Evolutionary conservation across 1,140 invertebrate species (phyloP), one percentile per base, ranked within the genome.

Genomic region (Leptestheria dahalacensis): DNA sequence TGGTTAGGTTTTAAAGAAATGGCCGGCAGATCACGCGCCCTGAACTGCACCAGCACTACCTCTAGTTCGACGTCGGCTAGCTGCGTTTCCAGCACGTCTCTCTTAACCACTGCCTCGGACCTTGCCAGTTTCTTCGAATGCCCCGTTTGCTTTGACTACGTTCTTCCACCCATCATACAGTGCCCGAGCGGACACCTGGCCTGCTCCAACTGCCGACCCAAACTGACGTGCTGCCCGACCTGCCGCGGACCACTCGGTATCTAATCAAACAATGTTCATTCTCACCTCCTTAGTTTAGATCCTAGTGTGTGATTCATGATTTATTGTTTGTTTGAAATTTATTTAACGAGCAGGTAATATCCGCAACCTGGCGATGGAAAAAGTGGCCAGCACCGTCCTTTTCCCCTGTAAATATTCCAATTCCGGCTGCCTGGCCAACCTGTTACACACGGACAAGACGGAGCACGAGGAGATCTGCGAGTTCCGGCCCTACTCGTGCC

Each of bases 121-220:
- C 72, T 97, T 67, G 91, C 93, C 46, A 91, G 88, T 61, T 76
- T 97, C 20, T 99, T 99, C 74, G 96, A 99, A 73, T 99, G 96
- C 75, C 96, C 97, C 11, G 97, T 99, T 54, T 99, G 97, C 74
- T 97, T 99, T 74, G 97, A 99, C 74, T 98, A 97, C 81, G 96
- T 98, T 60, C 77, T 98, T 67, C 96, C 96, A 59, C 97, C 97
- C 18, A 96, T 80, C 62, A 72, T 71, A 33, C 83, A 88, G 69
- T 90, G 86, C 67, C 78, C 84, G 64, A 80, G 78, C 64, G 86
- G 86, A 1, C 86, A 90, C 71, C 79, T 85, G 63, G 77, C 33
- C 28, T 99, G 97, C 76, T 88, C 91, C 48, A 88, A 85, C 68
- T 99, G 97, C 75, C 79, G 95, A 66, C 91, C 92, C 48, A 99